These are phyloP conservation scores for Ochropacha duplaris DNA, from an alignment of 2,888 invertebrate species.

Conservation along the genomic window DNA sequence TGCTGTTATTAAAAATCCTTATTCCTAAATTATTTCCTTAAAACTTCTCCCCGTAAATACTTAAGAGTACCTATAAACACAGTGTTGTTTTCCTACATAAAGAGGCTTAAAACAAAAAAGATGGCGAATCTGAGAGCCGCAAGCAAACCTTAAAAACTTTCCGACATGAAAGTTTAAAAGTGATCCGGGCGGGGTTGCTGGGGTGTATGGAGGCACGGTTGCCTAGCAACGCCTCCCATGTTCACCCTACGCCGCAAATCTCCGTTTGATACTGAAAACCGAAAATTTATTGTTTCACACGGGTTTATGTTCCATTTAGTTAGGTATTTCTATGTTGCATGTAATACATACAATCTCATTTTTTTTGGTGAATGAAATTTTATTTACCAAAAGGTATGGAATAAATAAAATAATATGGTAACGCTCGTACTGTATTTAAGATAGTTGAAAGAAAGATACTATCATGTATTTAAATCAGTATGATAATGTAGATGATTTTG, in stretches of 20 bases:
- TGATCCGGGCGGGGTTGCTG: constrained; percentile 61
- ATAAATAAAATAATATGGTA: too few species aligned
- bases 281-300: constrained; percentile 71
- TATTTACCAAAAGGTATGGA: neutral
- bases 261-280: constrained; percentile 71
- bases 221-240: constrained; percentile 71
- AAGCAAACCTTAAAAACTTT: constrained; percentile 81
- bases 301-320: constrained; percentile 46
- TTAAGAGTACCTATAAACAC: constrained; percentile 29
- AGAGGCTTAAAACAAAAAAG: constrained; percentile 73
- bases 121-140: constrained; percentile 73
- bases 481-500: too few species aligned
- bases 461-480: too few species aligned
- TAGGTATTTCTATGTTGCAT: constrained; percentile 10
- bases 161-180: constrained; percentile 83
- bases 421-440: too few species aligned
- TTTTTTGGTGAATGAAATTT: neutral
- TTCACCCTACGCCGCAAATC: constrained; percentile 73
- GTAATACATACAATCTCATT: constrained; percentile 4
- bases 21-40: neutral
- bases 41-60: constrained; percentile 19
- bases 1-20: neutral
- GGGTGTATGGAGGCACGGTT: constrained; percentile 49
- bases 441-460: too few species aligned
- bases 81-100: constrained; percentile 52